A percentile compares a stretch with the other conserved stretches of the same genome.
These are phyloP conservation scores for Drosophila barbarae DNA, from an alignment of 2,888 invertebrate genomes.

Conservation along the genomic window DNA sequence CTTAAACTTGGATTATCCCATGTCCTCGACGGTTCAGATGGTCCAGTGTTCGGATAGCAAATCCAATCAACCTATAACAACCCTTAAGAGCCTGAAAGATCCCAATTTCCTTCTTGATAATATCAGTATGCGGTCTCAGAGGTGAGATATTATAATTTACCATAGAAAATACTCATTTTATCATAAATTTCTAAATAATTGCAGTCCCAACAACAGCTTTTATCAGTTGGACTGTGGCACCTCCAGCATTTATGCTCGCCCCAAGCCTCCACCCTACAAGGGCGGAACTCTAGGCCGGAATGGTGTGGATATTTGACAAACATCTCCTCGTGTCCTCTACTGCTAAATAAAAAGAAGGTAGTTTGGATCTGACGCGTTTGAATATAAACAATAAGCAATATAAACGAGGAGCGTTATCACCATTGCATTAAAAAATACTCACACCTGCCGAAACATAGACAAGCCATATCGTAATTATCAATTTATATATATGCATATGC, in stretches of 20 bases:
- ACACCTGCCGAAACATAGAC: constrained; percentile 32
- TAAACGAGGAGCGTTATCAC: constrained; percentile 29
- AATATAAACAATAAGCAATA: constrained; percentile 30
- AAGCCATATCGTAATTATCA: constrained; percentile 39
- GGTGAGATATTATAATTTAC: constrained; percentile 52
- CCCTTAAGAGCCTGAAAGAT: constrained; percentile 82
- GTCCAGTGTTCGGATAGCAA: constrained; percentile 82
- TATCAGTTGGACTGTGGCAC: constrained; percentile 81
- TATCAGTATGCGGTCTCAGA: constrained; percentile 78
- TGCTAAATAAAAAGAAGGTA: constrained; percentile 58
- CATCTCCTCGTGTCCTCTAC: constrained; percentile 79
- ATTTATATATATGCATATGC: constrained; percentile 28
- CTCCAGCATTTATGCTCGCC: constrained; percentile 78
- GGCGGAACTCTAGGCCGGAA: constrained; percentile 72
- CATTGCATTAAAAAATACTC: constrained; percentile 28
- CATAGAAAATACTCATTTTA: not conserved
- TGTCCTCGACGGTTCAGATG: constrained; percentile 82
- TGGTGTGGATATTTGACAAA: constrained; percentile 79
- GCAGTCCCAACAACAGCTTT: constrained; percentile 82
- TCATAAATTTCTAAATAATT: not conserved
- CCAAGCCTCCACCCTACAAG: constrained; percentile 79
- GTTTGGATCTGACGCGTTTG: not conserved
- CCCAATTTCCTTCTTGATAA: constrained; percentile 79
- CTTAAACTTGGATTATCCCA: constrained; percentile 70
- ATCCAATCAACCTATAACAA: constrained; percentile 82